Conservation (phyloP, 2,113 vertebrate genomes). For the Ariopsis seemanni region DNA sequence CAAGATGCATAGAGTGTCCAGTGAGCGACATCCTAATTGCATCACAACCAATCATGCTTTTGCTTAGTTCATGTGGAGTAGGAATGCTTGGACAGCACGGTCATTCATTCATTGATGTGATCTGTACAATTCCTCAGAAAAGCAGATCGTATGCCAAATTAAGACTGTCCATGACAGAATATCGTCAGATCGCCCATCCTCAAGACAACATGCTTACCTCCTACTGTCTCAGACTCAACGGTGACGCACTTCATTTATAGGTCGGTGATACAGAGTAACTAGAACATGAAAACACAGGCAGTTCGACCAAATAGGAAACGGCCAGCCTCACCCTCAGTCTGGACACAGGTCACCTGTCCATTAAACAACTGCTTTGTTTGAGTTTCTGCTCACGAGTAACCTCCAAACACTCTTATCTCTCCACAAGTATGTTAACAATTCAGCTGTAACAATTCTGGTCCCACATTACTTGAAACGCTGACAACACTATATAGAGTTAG, state of each 20-base stretch:
- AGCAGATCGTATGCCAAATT: no score
- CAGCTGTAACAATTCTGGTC: background rate
- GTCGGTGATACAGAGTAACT: background rate
- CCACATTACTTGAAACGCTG: background rate
- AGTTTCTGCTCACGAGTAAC: constrained; percentile 23
- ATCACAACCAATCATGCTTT: no score
- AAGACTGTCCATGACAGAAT: no score
- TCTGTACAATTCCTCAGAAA: no score
- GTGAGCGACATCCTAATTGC: no score
- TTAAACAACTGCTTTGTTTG: constrained; percentile 29
- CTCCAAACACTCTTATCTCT: constrained; percentile 29
- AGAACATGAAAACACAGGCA: background rate
- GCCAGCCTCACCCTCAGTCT: constrained; percentile 15
- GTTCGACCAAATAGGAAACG: background rate
- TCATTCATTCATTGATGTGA: no score
- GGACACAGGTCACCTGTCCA: background rate
- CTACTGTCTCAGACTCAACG: background rate
- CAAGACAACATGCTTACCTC: background rate
- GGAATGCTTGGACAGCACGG: no score
- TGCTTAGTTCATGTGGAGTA: no score
- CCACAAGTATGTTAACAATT: constrained; percentile 34
- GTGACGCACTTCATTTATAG: no score
- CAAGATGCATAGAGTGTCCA: no score
- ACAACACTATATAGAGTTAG: background rate
- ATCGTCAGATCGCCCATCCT: no score